Percentiles rank a stretch among this genome's conserved stretches.
These are phyloP conservation scores for Eretmochelys imbricata DNA, from an alignment of 2,113 vertebrate species.

Conservation along the genomic window DNA sequence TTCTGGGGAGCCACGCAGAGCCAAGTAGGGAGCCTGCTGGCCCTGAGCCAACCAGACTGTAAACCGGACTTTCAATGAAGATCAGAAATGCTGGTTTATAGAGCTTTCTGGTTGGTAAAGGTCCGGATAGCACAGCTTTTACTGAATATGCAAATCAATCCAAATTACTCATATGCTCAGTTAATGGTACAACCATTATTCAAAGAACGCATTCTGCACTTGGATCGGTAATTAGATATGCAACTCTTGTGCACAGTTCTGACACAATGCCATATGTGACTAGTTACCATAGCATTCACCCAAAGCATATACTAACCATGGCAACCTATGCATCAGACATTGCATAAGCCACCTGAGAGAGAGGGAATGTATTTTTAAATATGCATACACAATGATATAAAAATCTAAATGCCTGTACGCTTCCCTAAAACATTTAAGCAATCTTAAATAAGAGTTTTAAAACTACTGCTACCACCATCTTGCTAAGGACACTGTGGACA, in stretches of 20 bases:
- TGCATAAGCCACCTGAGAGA: conserved; percentile 61
- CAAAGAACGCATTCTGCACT: conserved; percentile 45
- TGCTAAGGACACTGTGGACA: background rate
- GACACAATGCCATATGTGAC: conserved; percentile 72
- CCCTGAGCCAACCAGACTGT: no score
- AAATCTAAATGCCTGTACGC: conserved; percentile 68
- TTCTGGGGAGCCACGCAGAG: no score
- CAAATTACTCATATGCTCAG: conserved; percentile 32
- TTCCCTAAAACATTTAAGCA: conserved; percentile 23
- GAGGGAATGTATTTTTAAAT: conserved; percentile 59
- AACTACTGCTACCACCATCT: background rate
- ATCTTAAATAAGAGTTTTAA: background rate
- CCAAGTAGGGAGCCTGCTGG: no score
- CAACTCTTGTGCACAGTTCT: conserved; percentile 63
- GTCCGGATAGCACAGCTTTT: no score
- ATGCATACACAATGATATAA: conserved; percentile 54
- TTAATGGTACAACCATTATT: conserved; percentile 5
- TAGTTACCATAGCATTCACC: conserved; percentile 73
- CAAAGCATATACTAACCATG: conserved; percentile 73
- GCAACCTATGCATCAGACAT: conserved; percentile 75
- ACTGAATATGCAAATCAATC: background rate
- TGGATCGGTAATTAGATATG: conserved; percentile 71
- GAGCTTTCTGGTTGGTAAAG: no score
- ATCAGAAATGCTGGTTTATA: no score
- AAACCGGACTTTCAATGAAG: no score